Percentiles rank a stretch among this genome's conserved stretches.
Evolutionary conservation across 2,113 vertebrate genomes (phyloP).

Genomic region (Albula goreensis): DNA sequence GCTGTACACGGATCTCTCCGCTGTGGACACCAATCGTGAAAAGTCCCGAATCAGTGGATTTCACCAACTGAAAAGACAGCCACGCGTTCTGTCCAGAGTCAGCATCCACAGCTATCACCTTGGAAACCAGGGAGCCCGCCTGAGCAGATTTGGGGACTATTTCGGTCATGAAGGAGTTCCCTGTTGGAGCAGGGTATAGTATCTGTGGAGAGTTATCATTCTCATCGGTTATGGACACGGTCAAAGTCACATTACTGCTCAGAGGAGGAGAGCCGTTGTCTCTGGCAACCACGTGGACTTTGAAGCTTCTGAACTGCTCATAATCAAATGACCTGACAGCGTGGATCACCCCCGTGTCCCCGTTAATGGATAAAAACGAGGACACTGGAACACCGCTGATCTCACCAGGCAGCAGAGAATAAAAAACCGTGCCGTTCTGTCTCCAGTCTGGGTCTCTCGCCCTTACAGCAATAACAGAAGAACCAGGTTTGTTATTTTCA

Average conservation of each 20-base stretch:
- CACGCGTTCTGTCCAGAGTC: slow-evolving; percentile 45
- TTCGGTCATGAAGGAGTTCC: slow-evolving; percentile 5
- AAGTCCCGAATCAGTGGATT: slow-evolving; percentile 1
- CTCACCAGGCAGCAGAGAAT: slow-evolving; percentile 62
- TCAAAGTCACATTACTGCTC: slow-evolving; percentile 64
- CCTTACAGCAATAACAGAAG: slow-evolving; percentile 64
- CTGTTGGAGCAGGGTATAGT: slow-evolving; percentile 41
- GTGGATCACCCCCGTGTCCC: slow-evolving; percentile 70
- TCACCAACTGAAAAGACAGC: slow-evolving; percentile 1
- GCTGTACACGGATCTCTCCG: slow-evolving; percentile 5
- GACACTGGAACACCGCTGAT: slow-evolving; percentile 58
- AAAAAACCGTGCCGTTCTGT: slow-evolving; percentile 68
- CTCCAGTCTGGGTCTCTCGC: slow-evolving; percentile 67
- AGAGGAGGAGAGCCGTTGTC: slow-evolving; percentile 72
- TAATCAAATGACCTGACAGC: slow-evolving; percentile 73
- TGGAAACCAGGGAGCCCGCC: slow-evolving; percentile 66
- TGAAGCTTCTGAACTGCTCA: slow-evolving; percentile 63
- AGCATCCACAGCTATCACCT: slow-evolving; percentile 67
- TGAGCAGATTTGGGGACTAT: slow-evolving; percentile 4
- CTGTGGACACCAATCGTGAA: not conserved
- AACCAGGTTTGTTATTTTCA: slow-evolving; percentile 73
- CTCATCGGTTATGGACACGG: slow-evolving; percentile 62
- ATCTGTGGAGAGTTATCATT: slow-evolving; percentile 71
- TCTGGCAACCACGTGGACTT: slow-evolving; percentile 58
- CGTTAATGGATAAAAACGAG: slow-evolving; percentile 73